phyloP scores from a whole-genome alignment of 2,888 invertebrate species.

The Eilema griseolum region DNA sequence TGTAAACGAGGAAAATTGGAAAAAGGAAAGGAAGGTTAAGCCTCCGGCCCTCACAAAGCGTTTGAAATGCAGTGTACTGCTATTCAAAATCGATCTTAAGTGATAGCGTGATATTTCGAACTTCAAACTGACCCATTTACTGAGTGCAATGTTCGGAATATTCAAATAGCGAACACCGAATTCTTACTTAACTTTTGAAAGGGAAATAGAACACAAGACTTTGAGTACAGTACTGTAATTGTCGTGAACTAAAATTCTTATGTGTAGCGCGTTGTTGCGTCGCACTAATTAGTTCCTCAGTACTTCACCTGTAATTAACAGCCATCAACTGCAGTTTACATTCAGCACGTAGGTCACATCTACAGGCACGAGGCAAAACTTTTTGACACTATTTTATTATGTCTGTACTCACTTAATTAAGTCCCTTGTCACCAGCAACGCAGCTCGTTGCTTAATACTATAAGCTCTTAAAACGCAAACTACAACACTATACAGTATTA shows the following conservation, averaged over 20 bases:
- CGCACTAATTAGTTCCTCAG: neutral
- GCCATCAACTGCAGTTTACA: conserved; percentile 26
- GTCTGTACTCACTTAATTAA: conserved; percentile 76
- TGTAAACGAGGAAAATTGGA: neutral
- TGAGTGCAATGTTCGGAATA: neutral
- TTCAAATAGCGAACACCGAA: neutral
- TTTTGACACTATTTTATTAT: conserved; percentile 65
- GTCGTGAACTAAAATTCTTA: neutral
- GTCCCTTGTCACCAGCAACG: conserved; percentile 75
- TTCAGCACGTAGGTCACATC: conserved; percentile 13
- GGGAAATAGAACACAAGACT: too few species aligned
- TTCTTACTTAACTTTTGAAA: too few species aligned
- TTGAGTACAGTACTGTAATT: neutral
- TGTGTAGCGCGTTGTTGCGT: neutral
- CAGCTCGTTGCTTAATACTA: conserved; percentile 74
- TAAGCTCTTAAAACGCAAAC: conserved; percentile 78
- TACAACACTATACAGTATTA: conserved; percentile 72
- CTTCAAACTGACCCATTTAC: neutral
- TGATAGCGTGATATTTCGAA: neutral
- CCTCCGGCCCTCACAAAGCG: neutral
- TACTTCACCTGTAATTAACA: conserved; percentile 25
- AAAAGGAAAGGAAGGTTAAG: neutral
- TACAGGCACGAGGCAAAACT: conserved; percentile 44
- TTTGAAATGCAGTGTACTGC: conserved; percentile 1
- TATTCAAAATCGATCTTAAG: neutral